Evolutionary conservation across 2,888 invertebrate species (phyloP).

Genomic region (Drosophila phalerata): DNA sequence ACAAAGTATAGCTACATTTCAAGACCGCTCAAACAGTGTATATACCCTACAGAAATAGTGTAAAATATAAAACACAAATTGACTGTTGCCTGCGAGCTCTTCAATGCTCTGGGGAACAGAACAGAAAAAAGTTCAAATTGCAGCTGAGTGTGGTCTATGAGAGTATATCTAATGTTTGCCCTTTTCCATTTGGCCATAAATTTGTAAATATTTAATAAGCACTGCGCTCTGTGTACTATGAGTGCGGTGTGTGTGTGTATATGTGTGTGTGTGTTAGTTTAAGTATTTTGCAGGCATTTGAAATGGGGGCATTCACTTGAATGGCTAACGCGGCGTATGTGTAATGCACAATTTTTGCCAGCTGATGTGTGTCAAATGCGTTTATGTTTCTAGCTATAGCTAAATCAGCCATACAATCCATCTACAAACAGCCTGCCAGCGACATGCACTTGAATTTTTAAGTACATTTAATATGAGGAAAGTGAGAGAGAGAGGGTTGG

Average conservation of each 20-base stretch:
- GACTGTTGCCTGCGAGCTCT: conserved; percentile 11
- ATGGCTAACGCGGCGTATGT: conserved; percentile 47
- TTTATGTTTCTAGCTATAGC: conserved; percentile 32
- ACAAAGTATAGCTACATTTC: background rate
- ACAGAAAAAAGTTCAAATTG: conserved; percentile 15
- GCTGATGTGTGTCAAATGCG: conserved; percentile 54
- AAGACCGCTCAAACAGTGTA: background rate
- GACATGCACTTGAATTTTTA: conserved; percentile 44
- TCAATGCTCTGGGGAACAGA: background rate
- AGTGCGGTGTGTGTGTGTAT: conserved; percentile 4
- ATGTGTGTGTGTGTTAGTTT: conserved; percentile 5
- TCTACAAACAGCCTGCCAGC: conserved; percentile 36
- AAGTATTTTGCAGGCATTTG: conserved; percentile 12
- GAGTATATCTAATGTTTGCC: conserved; percentile 25
- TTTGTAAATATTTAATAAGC: conserved; percentile 70
- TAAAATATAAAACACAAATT: conserved; percentile 11
- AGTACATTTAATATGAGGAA: background rate
- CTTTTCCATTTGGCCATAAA: conserved; percentile 59
- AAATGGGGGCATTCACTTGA: conserved; percentile 5
- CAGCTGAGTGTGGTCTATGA: conserved; percentile 4
- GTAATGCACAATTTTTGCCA: conserved; percentile 55
- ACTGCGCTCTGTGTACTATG: conserved; percentile 10
- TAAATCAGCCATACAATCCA: conserved; percentile 66
- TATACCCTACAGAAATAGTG: background rate
- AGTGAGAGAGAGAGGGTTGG: too few species aligned